A percentile compares a stretch with the other conserved stretches of the same genome.
These are phyloP conservation scores for Hermaeophaga mercurialis DNA, from an alignment of 2,888 invertebrate species.

Conservation along the genomic window DNA sequence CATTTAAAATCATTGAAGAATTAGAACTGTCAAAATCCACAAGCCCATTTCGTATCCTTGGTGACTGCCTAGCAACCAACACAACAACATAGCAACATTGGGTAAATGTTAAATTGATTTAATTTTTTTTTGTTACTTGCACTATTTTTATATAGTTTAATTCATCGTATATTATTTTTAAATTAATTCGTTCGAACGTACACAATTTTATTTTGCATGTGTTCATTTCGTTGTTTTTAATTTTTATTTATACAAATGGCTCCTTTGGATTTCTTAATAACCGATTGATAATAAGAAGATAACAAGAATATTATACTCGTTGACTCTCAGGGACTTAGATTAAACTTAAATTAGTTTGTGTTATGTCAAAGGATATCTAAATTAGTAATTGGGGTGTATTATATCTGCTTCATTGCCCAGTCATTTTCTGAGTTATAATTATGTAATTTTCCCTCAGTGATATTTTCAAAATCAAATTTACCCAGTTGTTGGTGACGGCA, in stretches of 20 bases:
- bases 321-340: conserved; percentile 29
- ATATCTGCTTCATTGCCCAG: conserved; percentile 37
- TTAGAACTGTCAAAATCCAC: conserved; percentile 55
- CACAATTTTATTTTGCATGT: not conserved
- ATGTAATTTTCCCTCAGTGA: conserved; percentile 31
- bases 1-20: conserved; percentile 26
- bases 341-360: conserved; percentile 44
- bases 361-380: conserved; percentile 43
- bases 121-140: conserved; percentile 33
- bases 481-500: conserved; percentile 6
- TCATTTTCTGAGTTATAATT: conserved; percentile 34
- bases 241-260: conserved; percentile 51
- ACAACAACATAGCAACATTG: conserved; percentile 60
- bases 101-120: conserved; percentile 50
- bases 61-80: conserved; percentile 60
- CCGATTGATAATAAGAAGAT: conserved; percentile 21
- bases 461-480: conserved; percentile 12
- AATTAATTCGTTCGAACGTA: conserved; percentile 2
- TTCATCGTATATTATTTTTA: conserved; percentile 14
- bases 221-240: conserved; percentile 22
- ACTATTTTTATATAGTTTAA: conserved; percentile 26
- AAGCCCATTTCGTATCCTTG: conserved; percentile 58
- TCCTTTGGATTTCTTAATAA: conserved; percentile 39
- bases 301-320: not conserved
- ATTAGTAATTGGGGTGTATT: conserved; percentile 44